Percentiles rank a stretch among this genome's conserved stretches.
Conservation (phyloP, 23 tunicate genomes). For the Styela plicata region DNA sequence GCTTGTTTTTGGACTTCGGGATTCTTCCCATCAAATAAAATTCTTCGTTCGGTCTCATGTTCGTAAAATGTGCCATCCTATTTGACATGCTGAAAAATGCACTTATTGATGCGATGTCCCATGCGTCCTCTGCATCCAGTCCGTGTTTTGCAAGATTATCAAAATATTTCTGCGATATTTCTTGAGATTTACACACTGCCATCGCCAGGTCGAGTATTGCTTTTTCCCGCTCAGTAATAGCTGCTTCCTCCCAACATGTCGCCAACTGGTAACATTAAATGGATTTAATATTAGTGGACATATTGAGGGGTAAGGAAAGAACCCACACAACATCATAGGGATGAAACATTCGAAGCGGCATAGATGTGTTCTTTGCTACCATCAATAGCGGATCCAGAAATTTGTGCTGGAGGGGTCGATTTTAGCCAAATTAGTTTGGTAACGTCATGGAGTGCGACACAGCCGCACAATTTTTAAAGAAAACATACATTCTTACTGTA, state of each 20-base stretch:
- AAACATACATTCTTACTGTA: too few species aligned
- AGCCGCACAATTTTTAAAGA: too few species aligned
- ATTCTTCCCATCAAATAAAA: conserved; percentile 38
- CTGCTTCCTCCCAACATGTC: conserved; percentile 18
- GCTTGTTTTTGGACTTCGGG: conserved; percentile 1
- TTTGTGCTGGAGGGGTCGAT: too few species aligned
- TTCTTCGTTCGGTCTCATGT: conserved; percentile 63
- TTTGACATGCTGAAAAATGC: conserved; percentile 52
- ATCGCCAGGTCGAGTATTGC: conserved; percentile 48
- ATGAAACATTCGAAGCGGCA: too few species aligned
- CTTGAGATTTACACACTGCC: conserved; percentile 33
- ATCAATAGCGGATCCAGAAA: too few species aligned
- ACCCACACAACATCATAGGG: too few species aligned
- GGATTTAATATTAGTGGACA: too few species aligned
- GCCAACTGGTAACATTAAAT: conserved; percentile 16
- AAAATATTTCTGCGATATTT: conserved; percentile 41
- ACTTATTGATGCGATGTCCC: conserved; percentile 73
- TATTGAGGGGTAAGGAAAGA: too few species aligned
- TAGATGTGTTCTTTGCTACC: too few species aligned
- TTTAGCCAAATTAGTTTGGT: too few species aligned
- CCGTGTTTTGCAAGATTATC: conserved; percentile 40
- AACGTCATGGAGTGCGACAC: too few species aligned
- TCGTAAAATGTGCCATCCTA: conserved; percentile 46
- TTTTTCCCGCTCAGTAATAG: conserved; percentile 31
- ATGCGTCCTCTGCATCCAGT: conserved; percentile 49